Evolutionary conservation across 2,113 vertebrate species (phyloP), one percentile per base, ranked within the genome.

Genomic region (Bufo bufo): DNA sequence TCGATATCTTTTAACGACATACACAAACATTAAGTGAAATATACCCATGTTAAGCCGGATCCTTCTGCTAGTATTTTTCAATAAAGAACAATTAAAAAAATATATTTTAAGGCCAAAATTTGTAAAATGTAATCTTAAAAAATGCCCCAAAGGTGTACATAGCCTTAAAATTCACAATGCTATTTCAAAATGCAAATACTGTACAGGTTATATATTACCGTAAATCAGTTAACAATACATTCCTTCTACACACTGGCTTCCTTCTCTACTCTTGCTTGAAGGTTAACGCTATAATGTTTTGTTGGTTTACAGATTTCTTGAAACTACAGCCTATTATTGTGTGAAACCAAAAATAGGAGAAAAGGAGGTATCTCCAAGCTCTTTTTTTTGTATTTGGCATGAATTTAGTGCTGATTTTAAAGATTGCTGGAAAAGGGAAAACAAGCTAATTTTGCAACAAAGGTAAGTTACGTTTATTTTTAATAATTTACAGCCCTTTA

Each of bases 331-430:
- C 11, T 98, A 97, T 94, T 99, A 97, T 94, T 97, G 93, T 49
- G 97, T 99, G 91, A 99, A 97, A 93, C 93, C 98, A 89, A 99
- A 99, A 93, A 89, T 95, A 89, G 97, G 97, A 14, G 98, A 99
- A 89, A 99, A 99, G 89, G 97, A 99, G 90, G 97, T 97, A 78
- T 98, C 98, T 9, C 96, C 96, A 66, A 95, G 97, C 93, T 95
- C 95, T 20, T 96, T 99, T 93, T 99, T 99, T 94, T 96, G 95
- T 82, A 91, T 98, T 91, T 99, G 98, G 98, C 97, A 99, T 65
- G 98, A 99, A 93, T 99, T 99, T 93, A 97, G 97, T 89, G 97
- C 97, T 11, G 97, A 99, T 92, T 99, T 99, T 92, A 99, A 99
- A 95, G 98, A 99, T 77, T 95, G 95, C 77, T 99, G 98, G 98